phyloP scores from a whole-genome alignment of 2,113 vertebrate genomes.

The Ailuropoda melanoleuca region DNA sequence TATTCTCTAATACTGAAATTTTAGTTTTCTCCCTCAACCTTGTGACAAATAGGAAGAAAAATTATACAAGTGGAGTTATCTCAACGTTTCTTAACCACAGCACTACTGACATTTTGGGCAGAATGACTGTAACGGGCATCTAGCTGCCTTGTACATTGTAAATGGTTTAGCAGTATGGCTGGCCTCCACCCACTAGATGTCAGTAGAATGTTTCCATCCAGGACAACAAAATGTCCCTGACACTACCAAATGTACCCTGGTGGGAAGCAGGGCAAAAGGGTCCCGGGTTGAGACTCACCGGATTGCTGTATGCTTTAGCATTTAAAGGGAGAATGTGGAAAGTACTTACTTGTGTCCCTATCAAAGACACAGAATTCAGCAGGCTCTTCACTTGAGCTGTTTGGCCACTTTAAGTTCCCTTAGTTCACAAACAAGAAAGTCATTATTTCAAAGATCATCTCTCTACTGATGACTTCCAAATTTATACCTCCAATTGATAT shows the following conservation, averaged over 20 bases:
- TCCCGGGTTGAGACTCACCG: not conserved
- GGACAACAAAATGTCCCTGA: not conserved
- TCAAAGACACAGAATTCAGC: not conserved
- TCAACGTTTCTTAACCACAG: not conserved
- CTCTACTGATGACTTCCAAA: not conserved
- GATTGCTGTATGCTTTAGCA: not conserved
- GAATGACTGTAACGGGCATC: no score
- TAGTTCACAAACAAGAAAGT: not conserved
- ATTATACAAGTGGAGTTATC: not conserved
- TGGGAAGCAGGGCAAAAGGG: not conserved
- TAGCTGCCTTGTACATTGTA: not conserved
- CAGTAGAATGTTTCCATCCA: not conserved
- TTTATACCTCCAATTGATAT: not conserved
- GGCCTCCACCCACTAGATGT: not conserved
- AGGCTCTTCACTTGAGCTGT: not conserved
- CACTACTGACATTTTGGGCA: not conserved
- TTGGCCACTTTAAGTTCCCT: not conserved
- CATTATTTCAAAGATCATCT: not conserved
- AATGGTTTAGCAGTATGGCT: not conserved
- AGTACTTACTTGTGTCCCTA: not conserved
- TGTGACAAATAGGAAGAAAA: not conserved
- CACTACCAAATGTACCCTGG: not conserved
- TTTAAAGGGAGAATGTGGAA: not conserved
- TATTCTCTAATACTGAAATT: not conserved
- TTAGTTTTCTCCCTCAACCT: not conserved